phyloP scores from a whole-genome alignment of 2,113 vertebrate genomes.

The Stegostoma tigrinum region DNA sequence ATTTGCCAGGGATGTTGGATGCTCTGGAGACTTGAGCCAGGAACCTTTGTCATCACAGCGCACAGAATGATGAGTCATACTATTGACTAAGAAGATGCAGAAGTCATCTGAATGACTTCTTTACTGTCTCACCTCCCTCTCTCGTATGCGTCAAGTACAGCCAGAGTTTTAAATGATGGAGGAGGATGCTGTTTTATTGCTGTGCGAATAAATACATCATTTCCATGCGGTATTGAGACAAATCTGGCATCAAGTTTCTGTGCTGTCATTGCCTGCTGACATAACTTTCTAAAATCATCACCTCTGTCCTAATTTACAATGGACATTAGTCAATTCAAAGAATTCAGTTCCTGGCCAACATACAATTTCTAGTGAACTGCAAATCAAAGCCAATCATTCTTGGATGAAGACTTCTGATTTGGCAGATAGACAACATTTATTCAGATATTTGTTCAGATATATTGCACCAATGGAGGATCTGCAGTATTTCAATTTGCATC shows the following conservation, averaged over 20 bases:
- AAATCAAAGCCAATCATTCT: neutral
- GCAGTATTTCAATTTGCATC: neutral
- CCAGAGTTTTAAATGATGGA: neutral
- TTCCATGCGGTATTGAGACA: neutral
- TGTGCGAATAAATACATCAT: neutral
- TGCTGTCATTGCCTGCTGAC: neutral
- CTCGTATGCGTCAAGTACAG: neutral
- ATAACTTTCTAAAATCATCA: no score
- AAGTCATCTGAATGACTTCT: neutral
- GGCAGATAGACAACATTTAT: neutral
- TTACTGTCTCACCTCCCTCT: no score
- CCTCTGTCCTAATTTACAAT: no score
- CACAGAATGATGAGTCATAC: neutral
- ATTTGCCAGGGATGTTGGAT: neutral
- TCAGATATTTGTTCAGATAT: neutral
- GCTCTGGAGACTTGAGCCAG: neutral
- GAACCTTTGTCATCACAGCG: neutral
- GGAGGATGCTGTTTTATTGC: neutral
- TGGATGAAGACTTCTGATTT: neutral
- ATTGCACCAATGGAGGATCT: neutral
- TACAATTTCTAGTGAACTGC: neutral
- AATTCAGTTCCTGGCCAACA: neutral
- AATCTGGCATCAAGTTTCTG: neutral
- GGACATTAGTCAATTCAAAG: neutral
- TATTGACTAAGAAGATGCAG: neutral